Evolutionary conservation across 2,113 vertebrate genomes (phyloP).

Genomic region (Mola mola): DNA sequence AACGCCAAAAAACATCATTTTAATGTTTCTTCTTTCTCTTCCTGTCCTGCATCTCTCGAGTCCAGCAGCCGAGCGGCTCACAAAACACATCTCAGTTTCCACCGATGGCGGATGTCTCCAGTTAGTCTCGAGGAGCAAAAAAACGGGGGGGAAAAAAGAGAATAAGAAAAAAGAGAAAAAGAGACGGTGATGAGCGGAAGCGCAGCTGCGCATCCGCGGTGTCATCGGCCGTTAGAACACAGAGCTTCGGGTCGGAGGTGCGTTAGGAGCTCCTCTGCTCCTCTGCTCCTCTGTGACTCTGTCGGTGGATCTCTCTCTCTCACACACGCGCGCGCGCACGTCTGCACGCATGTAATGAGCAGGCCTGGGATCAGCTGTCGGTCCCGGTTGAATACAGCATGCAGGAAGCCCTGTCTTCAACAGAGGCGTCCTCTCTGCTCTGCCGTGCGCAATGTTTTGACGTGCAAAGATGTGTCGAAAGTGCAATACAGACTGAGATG

Average conservation of each 20-base stretch:
- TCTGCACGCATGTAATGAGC: no score
- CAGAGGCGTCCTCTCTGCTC: no score
- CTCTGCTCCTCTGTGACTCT: background rate
- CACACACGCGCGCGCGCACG: background rate
- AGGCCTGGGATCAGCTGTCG: no score
- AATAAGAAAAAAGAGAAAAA: constrained; percentile 7
- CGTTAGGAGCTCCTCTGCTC: constrained; percentile 10
- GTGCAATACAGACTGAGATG: no score
- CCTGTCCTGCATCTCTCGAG: constrained; percentile 65
- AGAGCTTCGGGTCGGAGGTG: constrained; percentile 11
- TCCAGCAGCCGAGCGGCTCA: constrained; percentile 20
- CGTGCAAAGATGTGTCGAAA: no score
- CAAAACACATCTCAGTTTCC: constrained; percentile 43
- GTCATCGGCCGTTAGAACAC: background rate
- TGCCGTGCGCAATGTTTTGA: no score
- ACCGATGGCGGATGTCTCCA: constrained; percentile 40
- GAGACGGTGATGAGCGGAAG: constrained; percentile 9
- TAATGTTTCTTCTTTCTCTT: constrained; percentile 55
- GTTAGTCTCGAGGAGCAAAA: constrained; percentile 14
- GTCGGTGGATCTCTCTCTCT: background rate
- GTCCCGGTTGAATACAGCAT: no score
- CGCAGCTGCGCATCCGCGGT: constrained; percentile 34
- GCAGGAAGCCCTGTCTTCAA: no score
- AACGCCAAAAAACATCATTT: constrained; percentile 25
- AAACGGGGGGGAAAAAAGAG: constrained; percentile 5